Evolutionary conservation across 2,113 vertebrate species (phyloP).

Genomic region (Scalopus aquaticus): DNA sequence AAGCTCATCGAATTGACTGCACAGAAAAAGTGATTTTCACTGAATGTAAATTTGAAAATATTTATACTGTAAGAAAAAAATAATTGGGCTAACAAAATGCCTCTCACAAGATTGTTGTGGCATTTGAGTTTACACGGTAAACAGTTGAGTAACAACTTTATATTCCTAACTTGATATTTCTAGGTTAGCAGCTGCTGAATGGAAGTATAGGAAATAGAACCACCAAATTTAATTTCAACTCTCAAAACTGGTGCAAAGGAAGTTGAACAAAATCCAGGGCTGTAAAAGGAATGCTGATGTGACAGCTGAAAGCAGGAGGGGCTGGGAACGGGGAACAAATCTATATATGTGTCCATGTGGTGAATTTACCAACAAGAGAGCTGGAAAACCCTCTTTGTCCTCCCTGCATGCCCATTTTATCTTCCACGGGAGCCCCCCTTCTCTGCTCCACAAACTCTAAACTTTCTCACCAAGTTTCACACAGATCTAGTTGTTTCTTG

Average conservation of each 20-base stretch:
- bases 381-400: background rate
- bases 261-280: background rate
- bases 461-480: conserved; percentile 66
- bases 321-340: background rate
- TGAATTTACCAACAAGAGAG: background rate
- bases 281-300: background rate
- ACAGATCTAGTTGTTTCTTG: conserved; percentile 68
- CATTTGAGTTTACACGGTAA: background rate
- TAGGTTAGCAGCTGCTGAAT: background rate
- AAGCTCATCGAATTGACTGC: background rate
- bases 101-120: background rate
- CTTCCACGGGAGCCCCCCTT: background rate
- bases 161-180: background rate
- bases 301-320: background rate
- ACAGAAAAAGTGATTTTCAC: background rate
- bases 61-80: background rate
- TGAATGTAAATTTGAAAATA: background rate
- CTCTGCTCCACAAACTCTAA: background rate
- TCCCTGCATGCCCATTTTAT: background rate
- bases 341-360: background rate
- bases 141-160: background rate
- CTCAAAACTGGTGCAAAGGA: background rate
- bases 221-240: conserved; percentile 2
- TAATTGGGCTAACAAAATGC: background rate
- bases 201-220: background rate